Conservation (phyloP, 2,888 invertebrate genomes). For the Drosophila lutescens region DNA sequence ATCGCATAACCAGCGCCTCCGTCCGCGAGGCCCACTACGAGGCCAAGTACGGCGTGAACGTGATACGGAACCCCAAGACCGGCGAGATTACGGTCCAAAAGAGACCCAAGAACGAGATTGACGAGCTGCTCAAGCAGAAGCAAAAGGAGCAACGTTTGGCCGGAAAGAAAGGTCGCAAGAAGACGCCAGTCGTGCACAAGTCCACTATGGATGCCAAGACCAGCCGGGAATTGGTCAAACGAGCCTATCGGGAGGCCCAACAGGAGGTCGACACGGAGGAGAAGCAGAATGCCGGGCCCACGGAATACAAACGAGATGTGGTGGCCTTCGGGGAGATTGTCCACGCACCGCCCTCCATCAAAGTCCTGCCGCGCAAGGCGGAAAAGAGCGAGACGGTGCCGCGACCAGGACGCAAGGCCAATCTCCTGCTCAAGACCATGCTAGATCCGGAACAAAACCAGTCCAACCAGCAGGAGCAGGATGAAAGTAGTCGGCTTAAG, state of each 20-base stretch:
- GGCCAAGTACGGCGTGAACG: constrained; percentile 87
- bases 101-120: constrained; percentile 85
- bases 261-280: constrained; percentile 51
- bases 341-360: constrained; percentile 89
- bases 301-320: constrained; percentile 87
- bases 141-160: constrained; percentile 71
- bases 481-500: background rate
- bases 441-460: constrained; percentile 67
- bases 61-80: constrained; percentile 85
- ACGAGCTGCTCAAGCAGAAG: constrained; percentile 85
- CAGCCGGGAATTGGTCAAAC: constrained; percentile 80
- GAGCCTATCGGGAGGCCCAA: constrained; percentile 79
- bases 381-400: constrained; percentile 83
- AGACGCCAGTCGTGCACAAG: constrained; percentile 25
- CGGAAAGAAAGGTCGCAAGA: constrained; percentile 23
- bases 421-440: constrained; percentile 86
- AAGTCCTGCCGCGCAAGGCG: constrained; percentile 85
- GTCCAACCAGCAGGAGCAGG: constrained; percentile 35
- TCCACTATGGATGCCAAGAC: constrained; percentile 70
- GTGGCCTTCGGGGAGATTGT: constrained; percentile 91
- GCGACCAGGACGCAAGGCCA: constrained; percentile 82
- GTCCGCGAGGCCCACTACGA: constrained; percentile 87
- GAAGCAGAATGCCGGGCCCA: constrained; percentile 25
- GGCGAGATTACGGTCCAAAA: constrained; percentile 85
- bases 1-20: constrained; percentile 87